phyloP scores from a whole-genome alignment of 2,888 invertebrate species.

The Ophion slaviceki region DNA sequence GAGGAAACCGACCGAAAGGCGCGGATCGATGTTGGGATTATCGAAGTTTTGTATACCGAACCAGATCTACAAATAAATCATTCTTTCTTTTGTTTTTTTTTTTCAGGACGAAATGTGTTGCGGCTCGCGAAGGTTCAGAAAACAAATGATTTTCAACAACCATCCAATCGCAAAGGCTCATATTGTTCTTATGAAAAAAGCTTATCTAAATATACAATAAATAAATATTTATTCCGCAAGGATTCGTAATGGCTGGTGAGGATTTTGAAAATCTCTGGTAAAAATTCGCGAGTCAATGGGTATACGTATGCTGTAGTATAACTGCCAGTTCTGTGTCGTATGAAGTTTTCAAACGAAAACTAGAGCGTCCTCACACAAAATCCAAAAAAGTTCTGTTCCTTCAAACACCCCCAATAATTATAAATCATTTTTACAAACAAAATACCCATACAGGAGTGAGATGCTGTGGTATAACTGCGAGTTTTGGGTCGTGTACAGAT shows the following conservation, averaged over 20 bases:
- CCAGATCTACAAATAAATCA: constrained; percentile 53
- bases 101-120: neutral
- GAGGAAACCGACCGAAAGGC: constrained; percentile 62
- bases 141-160: neutral
- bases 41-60: constrained; percentile 54
- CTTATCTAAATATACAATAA: neutral
- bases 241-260: neutral
- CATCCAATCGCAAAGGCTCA: too few species aligned
- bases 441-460: too few species aligned
- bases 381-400: too few species aligned
- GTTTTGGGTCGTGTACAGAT: too few species aligned
- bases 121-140: neutral
- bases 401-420: too few species aligned
- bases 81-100: neutral
- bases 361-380: too few species aligned
- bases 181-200: neutral
- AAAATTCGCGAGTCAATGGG: too few species aligned
- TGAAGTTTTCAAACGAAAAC: too few species aligned
- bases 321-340: too few species aligned
- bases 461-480: too few species aligned
- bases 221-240: neutral
- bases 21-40: constrained; percentile 62
- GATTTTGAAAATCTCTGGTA: neutral
- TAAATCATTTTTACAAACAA: too few species aligned
- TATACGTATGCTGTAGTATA: too few species aligned